Percentiles rank a stretch among this genome's conserved stretches.
phyloP scores from a whole-genome alignment of 2,113 vertebrate species.

The Eulemur macaco region DNA sequence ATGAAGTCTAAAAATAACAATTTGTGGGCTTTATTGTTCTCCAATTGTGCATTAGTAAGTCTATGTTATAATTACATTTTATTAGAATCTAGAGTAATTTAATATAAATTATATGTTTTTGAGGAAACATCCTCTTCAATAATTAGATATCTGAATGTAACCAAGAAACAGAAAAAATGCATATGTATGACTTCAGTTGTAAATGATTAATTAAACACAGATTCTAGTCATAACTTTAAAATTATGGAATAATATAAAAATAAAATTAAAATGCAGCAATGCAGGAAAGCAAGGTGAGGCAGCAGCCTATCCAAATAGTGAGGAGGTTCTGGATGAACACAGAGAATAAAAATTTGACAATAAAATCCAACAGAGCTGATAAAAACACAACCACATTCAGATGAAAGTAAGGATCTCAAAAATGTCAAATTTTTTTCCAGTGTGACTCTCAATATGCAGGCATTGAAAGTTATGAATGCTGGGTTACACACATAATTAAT shows the following conservation, averaged over 20 bases:
- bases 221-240: background rate
- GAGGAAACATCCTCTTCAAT: background rate
- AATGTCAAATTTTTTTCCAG: background rate
- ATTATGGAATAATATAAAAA: background rate
- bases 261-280: background rate
- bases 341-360: background rate
- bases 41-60: background rate
- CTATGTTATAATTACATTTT: background rate
- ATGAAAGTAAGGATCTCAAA: background rate
- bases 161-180: background rate
- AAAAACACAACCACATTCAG: background rate
- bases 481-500: background rate
- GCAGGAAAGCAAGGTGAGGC: fast-evolving
- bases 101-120: background rate
- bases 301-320: background rate
- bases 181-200: background rate
- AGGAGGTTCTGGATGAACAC: background rate
- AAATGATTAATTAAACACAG: background rate
- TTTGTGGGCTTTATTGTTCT: background rate
- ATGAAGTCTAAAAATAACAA: background rate
- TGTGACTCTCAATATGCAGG: background rate
- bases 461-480: background rate
- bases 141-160: background rate
- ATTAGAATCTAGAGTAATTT: background rate
- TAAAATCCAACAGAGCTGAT: background rate